Conservation (phyloP, 2,797 vertebrate genomes). For the Hemitrygon akajei region DNA sequence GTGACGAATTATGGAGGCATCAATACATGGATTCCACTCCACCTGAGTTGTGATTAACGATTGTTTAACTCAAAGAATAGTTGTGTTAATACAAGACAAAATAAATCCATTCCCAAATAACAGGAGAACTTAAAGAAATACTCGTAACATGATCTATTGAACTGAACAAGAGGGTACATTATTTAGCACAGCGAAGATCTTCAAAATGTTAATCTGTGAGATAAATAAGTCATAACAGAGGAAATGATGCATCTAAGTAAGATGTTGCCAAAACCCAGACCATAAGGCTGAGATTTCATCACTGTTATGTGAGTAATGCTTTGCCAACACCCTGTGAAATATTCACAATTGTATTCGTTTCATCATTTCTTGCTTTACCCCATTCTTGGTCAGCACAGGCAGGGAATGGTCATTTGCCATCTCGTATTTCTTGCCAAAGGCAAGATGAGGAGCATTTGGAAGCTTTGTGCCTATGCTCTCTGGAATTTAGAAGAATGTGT, state of each 20-base stretch:
- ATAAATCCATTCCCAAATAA: background rate
- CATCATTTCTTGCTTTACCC: background rate
- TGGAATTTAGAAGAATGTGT: no score
- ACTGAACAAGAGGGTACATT: slow-evolving; percentile 7
- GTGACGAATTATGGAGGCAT: background rate
- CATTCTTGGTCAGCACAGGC: background rate
- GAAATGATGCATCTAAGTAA: background rate
- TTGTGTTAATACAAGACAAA: background rate
- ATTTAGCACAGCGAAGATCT: background rate
- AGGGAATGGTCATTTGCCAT: background rate
- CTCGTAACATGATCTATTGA: slow-evolving; percentile 3
- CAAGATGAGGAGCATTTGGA: no score
- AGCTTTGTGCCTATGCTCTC: no score
- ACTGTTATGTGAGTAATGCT: background rate
- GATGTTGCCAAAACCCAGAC: background rate
- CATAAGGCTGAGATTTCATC: background rate
- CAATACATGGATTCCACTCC: background rate
- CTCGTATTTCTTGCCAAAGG: no score
- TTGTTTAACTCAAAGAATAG: slow-evolving; percentile 1
- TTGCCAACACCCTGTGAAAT: background rate
- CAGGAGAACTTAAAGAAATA: background rate
- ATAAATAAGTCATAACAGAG: slow-evolving; percentile 23
- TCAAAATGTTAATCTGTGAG: slow-evolving; percentile 17
- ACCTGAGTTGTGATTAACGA: background rate
- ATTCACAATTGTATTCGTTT: background rate